Evolutionary conservation across 2,888 invertebrate species (phyloP).

Genomic region (Crossocerus cetratus): DNA sequence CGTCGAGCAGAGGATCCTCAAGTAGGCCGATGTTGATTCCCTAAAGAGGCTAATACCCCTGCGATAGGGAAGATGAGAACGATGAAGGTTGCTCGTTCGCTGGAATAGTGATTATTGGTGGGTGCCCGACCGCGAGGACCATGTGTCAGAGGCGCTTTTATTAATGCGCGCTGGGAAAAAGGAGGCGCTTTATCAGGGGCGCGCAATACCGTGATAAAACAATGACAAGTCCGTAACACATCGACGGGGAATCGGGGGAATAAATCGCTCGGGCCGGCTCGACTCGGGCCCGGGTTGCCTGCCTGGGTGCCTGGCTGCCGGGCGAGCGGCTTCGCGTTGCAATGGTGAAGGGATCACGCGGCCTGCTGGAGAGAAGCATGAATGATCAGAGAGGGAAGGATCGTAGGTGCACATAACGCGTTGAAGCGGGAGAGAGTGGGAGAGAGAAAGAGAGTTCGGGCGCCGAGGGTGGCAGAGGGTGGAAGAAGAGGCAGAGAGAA

Average conservation of each 20-base stretch:
- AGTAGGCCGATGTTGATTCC: too few species aligned
- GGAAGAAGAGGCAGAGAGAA: constrained; percentile 40
- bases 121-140: not conserved
- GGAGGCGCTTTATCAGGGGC: constrained; percentile 32
- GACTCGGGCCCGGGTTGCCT: too few species aligned
- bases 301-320: too few species aligned
- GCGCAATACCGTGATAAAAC: constrained; percentile 42
- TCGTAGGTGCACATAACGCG: constrained; percentile 3
- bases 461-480: constrained; percentile 22
- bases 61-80: not conserved
- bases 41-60: too few species aligned
- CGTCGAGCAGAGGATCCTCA: not conserved
- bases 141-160: constrained; percentile 8
- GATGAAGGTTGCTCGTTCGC: not conserved
- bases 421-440: constrained; percentile 32
- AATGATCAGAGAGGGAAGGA: constrained; percentile 44
- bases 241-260: constrained; percentile 48
- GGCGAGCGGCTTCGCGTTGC: constrained; percentile 33
- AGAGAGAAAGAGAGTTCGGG: constrained; percentile 40
- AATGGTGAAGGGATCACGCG: constrained; percentile 42
- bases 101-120: not conserved
- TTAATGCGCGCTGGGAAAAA: not conserved
- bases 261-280: constrained; percentile 28
- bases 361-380: constrained; percentile 44
- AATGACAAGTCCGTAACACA: constrained; percentile 55